phyloP scores from a whole-genome alignment of 2,113 vertebrate genomes.

The Trogon surrucura region DNA sequence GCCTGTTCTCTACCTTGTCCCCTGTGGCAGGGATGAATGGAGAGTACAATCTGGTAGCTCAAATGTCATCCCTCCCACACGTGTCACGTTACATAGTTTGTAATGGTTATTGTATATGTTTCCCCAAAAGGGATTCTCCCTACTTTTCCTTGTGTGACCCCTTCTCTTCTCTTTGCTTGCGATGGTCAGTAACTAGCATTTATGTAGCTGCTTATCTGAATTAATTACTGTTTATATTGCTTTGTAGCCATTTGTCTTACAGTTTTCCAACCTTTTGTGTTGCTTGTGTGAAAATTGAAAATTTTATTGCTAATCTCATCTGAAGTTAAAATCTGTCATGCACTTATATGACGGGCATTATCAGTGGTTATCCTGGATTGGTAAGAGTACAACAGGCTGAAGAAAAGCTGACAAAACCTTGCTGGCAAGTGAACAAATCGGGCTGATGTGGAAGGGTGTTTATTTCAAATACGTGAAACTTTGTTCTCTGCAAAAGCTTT shows the following conservation, averaged over 20 bases:
- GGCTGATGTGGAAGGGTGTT: background rate
- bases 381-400: background rate
- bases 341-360: background rate
- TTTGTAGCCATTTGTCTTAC: background rate
- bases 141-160: background rate
- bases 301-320: background rate
- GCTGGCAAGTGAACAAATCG: background rate
- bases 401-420: background rate
- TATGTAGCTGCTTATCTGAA: background rate
- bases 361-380: background rate
- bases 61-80: background rate
- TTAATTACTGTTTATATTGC: background rate
- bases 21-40: rapidly evolving
- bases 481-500: background rate
- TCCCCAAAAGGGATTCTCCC: background rate
- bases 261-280: background rate
- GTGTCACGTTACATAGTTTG: rapidly evolving
- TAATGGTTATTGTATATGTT: background rate
- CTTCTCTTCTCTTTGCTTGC: background rate
- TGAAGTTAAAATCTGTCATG: background rate
- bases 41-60: background rate
- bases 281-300: background rate
- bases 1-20: background rate
- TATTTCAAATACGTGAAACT: background rate
- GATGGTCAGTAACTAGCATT: background rate